These are phyloP conservation scores for Apteryx owenii DNA, from an alignment of 2,113 vertebrate species.

Conservation along the genomic window DNA sequence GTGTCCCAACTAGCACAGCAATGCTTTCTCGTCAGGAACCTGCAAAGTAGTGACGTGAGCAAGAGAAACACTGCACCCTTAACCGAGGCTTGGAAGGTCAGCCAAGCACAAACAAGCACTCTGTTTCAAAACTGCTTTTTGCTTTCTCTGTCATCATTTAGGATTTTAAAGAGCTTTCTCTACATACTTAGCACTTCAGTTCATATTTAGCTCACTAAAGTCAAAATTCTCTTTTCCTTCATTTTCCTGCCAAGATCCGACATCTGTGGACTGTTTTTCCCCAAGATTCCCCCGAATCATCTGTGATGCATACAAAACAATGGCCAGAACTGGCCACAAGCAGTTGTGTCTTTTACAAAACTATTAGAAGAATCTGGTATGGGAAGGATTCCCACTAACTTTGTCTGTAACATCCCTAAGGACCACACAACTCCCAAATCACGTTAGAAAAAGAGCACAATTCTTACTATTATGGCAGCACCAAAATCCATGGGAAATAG, in stretches of 20 bases:
- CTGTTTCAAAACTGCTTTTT: background rate
- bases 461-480: background rate
- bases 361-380: background rate
- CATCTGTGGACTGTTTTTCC: constrained; percentile 44
- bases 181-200: constrained; percentile 4
- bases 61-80: background rate
- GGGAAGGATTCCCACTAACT: background rate
- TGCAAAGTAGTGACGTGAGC: fast-evolving
- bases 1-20: background rate
- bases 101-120: background rate
- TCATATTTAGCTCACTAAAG: constrained; percentile 33
- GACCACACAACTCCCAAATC: background rate
- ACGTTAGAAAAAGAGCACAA: background rate
- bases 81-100: background rate
- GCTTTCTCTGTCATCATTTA: background rate
- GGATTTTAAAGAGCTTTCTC: background rate
- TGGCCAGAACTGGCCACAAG: background rate
- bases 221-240: background rate
- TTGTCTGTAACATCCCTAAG: background rate
- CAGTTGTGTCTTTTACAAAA: constrained; percentile 1
- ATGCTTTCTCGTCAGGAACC: background rate
- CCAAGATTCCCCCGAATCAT: constrained; percentile 50
- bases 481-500: background rate
- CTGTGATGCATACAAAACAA: background rate
- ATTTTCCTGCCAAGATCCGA: constrained; percentile 51